Evolutionary conservation across 2,797 vertebrate species (phyloP).

Genomic region (Ctenochaetus hawaiiensis): DNA sequence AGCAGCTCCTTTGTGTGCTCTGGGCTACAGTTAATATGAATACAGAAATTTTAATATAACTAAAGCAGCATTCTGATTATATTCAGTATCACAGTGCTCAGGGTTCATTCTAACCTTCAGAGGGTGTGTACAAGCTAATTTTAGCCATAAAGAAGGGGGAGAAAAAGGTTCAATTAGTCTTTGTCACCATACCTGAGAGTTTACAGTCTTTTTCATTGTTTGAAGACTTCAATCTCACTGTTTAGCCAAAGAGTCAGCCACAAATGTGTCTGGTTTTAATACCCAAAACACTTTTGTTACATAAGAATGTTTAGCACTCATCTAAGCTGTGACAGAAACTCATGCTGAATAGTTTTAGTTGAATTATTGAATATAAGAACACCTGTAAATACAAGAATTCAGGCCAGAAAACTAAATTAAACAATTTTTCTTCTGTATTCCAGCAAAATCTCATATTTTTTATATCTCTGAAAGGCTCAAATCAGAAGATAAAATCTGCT

Average conservation of each 20-base stretch:
- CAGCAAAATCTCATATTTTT: background rate
- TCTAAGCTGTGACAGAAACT: background rate
- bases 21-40: conserved; percentile 35
- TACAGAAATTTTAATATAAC: conserved; percentile 25
- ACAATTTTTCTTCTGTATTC: background rate
- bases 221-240: background rate
- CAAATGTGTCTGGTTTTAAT: background rate
- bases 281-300: background rate
- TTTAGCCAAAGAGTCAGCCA: too few species aligned
- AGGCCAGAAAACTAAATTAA: too few species aligned
- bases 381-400: background rate
- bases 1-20: conserved; percentile 50
- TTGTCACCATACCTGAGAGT: background rate
- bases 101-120: conserved; percentile 40
- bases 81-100: conserved; percentile 31
- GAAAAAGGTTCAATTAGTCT: background rate
- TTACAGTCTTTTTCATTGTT: background rate
- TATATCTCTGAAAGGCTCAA: background rate
- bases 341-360: background rate
- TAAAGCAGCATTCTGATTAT: conserved; percentile 28
- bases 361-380: too few species aligned
- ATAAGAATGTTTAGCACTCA: too few species aligned
- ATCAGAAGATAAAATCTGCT: background rate
- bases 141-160: background rate
- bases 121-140: background rate